Evolutionary conservation across 2,113 vertebrate species (phyloP).

Genomic region (Arizona elegans): DNA sequence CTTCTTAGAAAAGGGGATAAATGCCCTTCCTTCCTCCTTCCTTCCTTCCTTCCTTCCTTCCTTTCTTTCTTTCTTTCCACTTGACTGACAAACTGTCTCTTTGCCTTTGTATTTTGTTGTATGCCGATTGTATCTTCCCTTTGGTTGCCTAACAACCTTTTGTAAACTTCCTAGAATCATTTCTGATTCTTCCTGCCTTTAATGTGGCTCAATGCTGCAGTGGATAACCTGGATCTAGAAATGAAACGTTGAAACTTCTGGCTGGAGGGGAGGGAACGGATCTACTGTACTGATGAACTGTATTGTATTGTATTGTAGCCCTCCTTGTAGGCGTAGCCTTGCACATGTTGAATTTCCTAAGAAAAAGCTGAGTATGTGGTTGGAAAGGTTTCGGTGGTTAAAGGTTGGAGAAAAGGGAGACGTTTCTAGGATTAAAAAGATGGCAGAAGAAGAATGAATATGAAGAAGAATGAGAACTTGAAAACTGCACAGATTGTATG

Average conservation of each 20-base stretch:
- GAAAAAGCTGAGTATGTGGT: background rate
- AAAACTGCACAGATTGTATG: background rate
- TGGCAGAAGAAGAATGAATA: background rate
- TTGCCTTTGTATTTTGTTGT: conserved; percentile 50
- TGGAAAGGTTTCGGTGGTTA: background rate
- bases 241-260: conserved; percentile 13
- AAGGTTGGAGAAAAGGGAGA: background rate
- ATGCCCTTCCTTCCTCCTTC: background rate
- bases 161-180: conserved; percentile 48
- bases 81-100: conserved; percentile 22
- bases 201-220: conserved; percentile 27
- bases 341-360: background rate
- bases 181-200: conserved; percentile 35
- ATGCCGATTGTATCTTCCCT: conserved; percentile 51
- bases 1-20: background rate
- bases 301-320: background rate
- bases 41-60: background rate
- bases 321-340: background rate
- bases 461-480: background rate
- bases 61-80: conserved; percentile 32
- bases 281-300: conserved; percentile 16
- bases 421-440: background rate
- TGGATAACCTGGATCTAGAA: conserved; percentile 28
- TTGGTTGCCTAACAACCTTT: conserved; percentile 56
- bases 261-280: background rate